phyloP scores from a whole-genome alignment of 2,797 vertebrate genomes.

The Macropus fuliginosus region DNA sequence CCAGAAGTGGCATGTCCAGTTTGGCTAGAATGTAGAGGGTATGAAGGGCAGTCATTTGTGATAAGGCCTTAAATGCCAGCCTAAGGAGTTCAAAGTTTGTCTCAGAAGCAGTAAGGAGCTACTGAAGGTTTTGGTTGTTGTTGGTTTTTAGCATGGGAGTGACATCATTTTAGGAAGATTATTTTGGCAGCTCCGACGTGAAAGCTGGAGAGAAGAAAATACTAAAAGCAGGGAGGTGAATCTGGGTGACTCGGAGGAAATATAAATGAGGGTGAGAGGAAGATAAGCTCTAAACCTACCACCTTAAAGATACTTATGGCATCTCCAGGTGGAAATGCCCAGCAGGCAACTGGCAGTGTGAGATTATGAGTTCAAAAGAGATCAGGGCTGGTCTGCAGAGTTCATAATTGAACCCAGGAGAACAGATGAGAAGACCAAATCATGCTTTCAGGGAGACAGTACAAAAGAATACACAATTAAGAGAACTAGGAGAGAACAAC shows the following conservation, averaged over 20 bases:
- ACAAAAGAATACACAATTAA: not conserved
- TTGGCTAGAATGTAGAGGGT: not conserved
- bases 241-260: not conserved
- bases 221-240: not conserved
- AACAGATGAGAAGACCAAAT: not conserved
- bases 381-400: not conserved
- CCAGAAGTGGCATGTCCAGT: not conserved
- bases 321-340: not conserved
- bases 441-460: not conserved
- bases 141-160: not conserved
- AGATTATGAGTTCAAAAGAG: not conserved
- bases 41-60: not conserved
- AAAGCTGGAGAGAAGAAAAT: not conserved
- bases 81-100: not conserved
- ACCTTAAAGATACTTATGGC: not conserved
- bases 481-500: not conserved
- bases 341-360: not conserved
- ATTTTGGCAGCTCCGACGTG: not conserved
- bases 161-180: not conserved
- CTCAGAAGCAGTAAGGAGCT: not conserved
- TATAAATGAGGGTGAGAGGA: not conserved
- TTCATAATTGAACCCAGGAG: not conserved
- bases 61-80: not conserved
- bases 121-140: not conserved
- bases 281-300: not conserved